Base-by-base conservation (phyloP, 2,888 invertebrate species). In the Incurvaria masculella region DNA sequence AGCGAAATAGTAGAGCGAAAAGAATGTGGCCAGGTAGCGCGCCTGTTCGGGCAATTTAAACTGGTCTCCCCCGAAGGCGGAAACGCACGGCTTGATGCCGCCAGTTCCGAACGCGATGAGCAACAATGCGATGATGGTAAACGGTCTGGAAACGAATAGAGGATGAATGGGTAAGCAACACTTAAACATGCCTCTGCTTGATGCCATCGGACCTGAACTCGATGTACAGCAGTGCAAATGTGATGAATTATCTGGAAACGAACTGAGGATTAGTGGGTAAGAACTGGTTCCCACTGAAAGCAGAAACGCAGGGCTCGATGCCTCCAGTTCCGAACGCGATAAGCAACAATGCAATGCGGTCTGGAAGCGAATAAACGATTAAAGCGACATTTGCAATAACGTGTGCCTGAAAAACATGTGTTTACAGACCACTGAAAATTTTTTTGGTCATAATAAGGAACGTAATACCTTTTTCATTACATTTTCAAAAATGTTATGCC, bases 211-310 rank as follows among this genome's bases (percentile, higher is more conserved):
- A n/a, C n/a, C n/a, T n/a, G n/a, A n/a, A n/a, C n/a, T n/a, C n/a
- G n/a, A n/a, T n/a, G n/a, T n/a, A n/a, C n/a, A n/a, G n/a, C n/a
- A n/a, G n/a, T n/a, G n/a, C n/a, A n/a, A n/a, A n/a, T n/a, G n/a
- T n/a, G n/a, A n/a, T n/a, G n/a, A n/a, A n/a, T n/a, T n/a, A n/a
- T n/a, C n/a, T n/a, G n/a, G n/a, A n/a, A n/a, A n/a, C n/a, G n/a
- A n/a, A n/a, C n/a, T n/a, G n/a, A n/a, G n/a, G n/a, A n/a, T n/a
- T n/a, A n/a, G n/a, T n/a, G n/a, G n/a, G n/a, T n/a, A n/a, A n/a
- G n/a, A 96, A 95, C 70, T 96, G 97, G 66, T 97, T 97, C 0
- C 96, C 97, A 1, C 97, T 97, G 66, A 97, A 97, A 0, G 97
- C 93, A 0, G 94, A 83, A 0, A 97, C 96, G 61, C 96, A 97